Conservation (phyloP, 2,888 invertebrate species). For the Choristoneura rosaceana region DNA sequence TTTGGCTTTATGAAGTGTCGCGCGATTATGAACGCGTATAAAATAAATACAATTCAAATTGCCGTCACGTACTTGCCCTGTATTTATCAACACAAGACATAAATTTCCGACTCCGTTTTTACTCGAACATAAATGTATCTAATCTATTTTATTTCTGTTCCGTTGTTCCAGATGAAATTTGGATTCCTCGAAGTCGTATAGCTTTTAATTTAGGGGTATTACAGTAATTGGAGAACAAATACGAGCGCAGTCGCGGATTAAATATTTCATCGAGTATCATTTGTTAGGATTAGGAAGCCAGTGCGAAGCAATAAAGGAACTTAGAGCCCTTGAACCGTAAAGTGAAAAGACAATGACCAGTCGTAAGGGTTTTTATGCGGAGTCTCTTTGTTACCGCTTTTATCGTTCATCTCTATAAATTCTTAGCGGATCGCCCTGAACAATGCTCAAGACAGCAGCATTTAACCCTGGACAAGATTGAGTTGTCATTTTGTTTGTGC, state of each 20-base stretch:
- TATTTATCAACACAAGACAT: neutral
- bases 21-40: neutral
- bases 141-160: slow-evolving; percentile 8
- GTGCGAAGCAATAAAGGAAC: slow-evolving; percentile 21
- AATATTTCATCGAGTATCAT: slow-evolving; percentile 20
- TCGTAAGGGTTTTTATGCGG: slow-evolving; percentile 36
- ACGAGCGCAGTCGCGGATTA: slow-evolving; percentile 6
- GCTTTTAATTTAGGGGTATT: slow-evolving; percentile 17
- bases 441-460: slow-evolving; percentile 17
- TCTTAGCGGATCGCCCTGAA: slow-evolving; percentile 13
- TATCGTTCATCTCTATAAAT: slow-evolving; percentile 34
- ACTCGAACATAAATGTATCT: slow-evolving; percentile 6
- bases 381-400: slow-evolving; percentile 30
- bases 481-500: neutral
- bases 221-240: neutral
- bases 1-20: neutral
- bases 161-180: neutral
- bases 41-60: neutral
- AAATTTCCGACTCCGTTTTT: slow-evolving; percentile 9
- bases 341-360: slow-evolving; percentile 40
- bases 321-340: slow-evolving; percentile 19
- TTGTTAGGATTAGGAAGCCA: slow-evolving; percentile 25
- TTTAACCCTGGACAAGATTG: slow-evolving; percentile 1
- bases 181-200: neutral
- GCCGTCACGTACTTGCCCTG: slow-evolving; percentile 5